A percentile compares a stretch with the other conserved stretches of the same genome.
Conservation (phyloP, 2,113 vertebrate species). For the Chelonoidis abingdonii region DNA sequence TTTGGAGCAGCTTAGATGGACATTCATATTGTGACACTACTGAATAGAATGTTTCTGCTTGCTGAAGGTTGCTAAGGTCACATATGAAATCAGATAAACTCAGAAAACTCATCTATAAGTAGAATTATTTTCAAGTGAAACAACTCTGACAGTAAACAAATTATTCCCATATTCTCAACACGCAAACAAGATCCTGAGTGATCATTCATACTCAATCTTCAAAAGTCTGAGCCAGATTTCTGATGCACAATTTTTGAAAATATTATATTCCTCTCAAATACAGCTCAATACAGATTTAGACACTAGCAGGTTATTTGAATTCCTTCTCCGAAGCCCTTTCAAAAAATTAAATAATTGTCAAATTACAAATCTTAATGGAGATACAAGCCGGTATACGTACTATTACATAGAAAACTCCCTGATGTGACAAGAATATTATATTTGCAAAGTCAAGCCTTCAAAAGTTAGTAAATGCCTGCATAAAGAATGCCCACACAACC, state of each 20-base stretch:
- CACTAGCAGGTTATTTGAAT: background rate
- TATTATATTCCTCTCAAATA: background rate
- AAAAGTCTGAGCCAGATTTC: background rate
- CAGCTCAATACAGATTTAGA: background rate
- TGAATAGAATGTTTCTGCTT: background rate
- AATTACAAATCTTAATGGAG: background rate
- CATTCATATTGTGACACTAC: background rate
- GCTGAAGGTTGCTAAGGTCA: background rate
- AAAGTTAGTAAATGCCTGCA: background rate
- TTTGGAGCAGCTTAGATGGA: background rate
- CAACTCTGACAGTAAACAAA: background rate
- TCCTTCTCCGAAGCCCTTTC: background rate
- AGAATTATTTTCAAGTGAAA: background rate
- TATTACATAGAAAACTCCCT: background rate
- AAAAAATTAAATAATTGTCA: background rate
- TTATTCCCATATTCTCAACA: background rate
- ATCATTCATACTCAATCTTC: accelerated
- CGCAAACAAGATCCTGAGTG: background rate
- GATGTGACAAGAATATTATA: background rate
- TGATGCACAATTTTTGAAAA: background rate
- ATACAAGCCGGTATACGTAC: background rate
- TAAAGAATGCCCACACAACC: background rate
- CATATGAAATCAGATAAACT: background rate
- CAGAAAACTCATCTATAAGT: background rate
- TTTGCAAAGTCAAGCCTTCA: background rate